Base-by-base conservation (phyloP, 2,797 vertebrate genomes). In the Antrozous pallidus region DNA sequence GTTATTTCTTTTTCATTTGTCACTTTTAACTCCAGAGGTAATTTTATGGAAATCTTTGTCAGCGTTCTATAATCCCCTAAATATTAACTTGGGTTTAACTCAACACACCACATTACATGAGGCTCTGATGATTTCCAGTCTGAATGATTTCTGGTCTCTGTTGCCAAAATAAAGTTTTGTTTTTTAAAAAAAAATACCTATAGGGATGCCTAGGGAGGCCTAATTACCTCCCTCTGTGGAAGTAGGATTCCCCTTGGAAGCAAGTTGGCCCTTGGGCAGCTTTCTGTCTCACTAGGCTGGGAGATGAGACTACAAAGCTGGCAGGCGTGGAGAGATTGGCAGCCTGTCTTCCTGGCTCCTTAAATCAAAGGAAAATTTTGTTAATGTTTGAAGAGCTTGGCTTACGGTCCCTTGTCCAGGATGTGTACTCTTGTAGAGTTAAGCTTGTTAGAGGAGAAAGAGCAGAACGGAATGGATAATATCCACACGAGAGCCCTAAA, bases 351-450 rank as follows among this genome's bases (percentile, higher is more conserved):
- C 33, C 79, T 69, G 95, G 83, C 86, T 95, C 86, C 80, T 93
- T 93, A 96, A 90, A 78, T 94, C 96, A 98, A 93, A 74, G 95
- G 33, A 84, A 90, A 94, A 92, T 61, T 51, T 89, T 96, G 56
- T 88, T 95, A 96, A 83, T 95, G 92, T 95, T 24, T 96, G 96
- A 96, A 12, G 79, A 94, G 1, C 91, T 86, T 97, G 97, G 97
- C 95, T 94, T 24, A 63, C 9, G 36, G 24, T 47, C 0, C 18
- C 40, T 0, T 18, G 58, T 82, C 49, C 38, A 84, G 88, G 61
- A 61, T 33, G n/a, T 14, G 33, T 49, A 45, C 38, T 93, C 26
- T 42, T 58, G 40, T 28, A 42, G 45, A 91, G 86, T 33, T 49
- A 16, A 91, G 45, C 83, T 84, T 88, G 36, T 91, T 79, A 83